Conservation (phyloP, 37 sponge, comb jelly and placozoan species). For the Aphrocallistes beatrix region DNA sequence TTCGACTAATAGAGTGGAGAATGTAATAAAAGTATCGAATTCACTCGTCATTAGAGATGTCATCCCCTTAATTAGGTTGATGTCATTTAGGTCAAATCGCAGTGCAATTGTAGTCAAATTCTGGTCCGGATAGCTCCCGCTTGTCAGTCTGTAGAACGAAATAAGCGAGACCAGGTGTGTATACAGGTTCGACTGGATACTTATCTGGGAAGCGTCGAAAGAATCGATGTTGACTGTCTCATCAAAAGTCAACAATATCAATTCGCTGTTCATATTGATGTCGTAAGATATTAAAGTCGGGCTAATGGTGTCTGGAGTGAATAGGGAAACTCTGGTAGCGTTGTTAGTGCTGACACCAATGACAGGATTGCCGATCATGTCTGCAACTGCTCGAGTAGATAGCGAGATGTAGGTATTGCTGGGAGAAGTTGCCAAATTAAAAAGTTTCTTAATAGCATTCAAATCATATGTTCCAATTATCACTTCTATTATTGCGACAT, state of each 20-base stretch:
- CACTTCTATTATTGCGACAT: conserved; percentile 32
- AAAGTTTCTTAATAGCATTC: conserved; percentile 53
- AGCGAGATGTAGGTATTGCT: conserved; percentile 50
- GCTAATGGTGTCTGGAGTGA: not conserved
- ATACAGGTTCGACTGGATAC: not conserved
- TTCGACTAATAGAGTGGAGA: conserved; percentile 27
- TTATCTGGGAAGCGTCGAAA: not conserved
- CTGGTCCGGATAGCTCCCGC: conserved; percentile 17
- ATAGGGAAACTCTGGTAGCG: not conserved
- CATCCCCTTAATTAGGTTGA: conserved; percentile 52
- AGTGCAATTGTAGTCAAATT: conserved; percentile 58
- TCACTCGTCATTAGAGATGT: conserved; percentile 26
- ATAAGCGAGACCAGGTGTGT: not conserved
- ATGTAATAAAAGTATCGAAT: conserved; percentile 44
- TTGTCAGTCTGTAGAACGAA: not conserved
- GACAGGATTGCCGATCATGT: conserved; percentile 66
- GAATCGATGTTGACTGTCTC: conserved; percentile 26
- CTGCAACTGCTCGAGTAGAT: conserved; percentile 35
- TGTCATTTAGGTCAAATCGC: conserved; percentile 45
- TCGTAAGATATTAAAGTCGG: not conserved
- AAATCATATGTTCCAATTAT: conserved; percentile 42
- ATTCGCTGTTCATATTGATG: conserved; percentile 15
- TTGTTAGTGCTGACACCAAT: not conserved
- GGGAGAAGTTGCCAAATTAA: conserved; percentile 37
- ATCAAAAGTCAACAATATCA: conserved; percentile 7